Percentiles rank a stretch among this genome's conserved stretches.
Conservation (phyloP, 2,797 vertebrate species). For the Lithobates sylvaticus region DNA sequence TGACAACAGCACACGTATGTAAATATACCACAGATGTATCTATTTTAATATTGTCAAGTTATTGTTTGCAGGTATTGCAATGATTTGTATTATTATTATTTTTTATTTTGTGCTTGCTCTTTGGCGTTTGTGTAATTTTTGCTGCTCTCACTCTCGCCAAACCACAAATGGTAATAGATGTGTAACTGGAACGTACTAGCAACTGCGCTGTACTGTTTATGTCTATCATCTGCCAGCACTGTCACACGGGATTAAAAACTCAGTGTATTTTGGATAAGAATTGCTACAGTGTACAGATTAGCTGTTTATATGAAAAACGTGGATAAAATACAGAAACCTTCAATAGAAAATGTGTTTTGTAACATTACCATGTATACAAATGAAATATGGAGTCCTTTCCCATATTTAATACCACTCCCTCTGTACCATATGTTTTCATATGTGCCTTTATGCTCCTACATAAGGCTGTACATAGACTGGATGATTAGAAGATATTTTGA, state of each 20-base stretch:
- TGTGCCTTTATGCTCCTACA: too few relatives aligned
- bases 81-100: not conserved
- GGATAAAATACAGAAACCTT: not conserved
- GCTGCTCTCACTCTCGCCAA: not conserved
- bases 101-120: not conserved
- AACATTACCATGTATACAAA: too few relatives aligned
- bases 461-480: too few relatives aligned
- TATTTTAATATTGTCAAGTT: not conserved
- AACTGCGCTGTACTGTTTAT: not conserved
- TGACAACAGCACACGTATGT: not conserved
- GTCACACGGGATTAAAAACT: not conserved
- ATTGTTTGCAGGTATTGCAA: not conserved
- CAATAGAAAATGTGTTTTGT: too few relatives aligned
- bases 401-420: too few relatives aligned
- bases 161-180: not conserved
- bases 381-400: too few relatives aligned
- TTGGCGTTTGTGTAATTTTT: not conserved
- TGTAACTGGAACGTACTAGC: not conserved
- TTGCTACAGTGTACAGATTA: too few relatives aligned
- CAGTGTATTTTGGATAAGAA: not conserved
- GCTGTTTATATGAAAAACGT: not conserved
- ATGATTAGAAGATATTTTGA: too few relatives aligned
- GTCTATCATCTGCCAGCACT: not conserved
- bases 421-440: too few relatives aligned
- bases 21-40: not conserved